These are phyloP conservation scores for Brachionus asplanchnoidis DNA, from an alignment of 1,140 invertebrate species.

Conservation along the genomic window DNA sequence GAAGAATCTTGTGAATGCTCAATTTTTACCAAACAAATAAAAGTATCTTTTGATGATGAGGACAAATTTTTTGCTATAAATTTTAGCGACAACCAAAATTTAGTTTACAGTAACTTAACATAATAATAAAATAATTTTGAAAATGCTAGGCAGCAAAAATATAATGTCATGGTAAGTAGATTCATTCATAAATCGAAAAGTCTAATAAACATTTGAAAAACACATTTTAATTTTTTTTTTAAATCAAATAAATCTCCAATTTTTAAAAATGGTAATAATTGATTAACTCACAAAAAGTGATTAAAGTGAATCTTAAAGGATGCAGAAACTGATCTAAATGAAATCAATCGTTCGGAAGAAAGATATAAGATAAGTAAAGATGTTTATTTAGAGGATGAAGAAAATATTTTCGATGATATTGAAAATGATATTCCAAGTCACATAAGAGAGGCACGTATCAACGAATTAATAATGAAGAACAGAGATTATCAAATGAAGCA, in stretches of 20 bases:
- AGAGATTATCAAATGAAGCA: slow-evolving; percentile 47
- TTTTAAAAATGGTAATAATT: neutral
- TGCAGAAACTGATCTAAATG: neutral
- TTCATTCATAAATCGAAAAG: neutral
- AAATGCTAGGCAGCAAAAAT: neutral
- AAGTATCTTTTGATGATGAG: too few relatives aligned
- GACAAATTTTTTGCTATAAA: neutral
- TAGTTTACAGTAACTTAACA: neutral
- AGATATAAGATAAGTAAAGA: neutral
- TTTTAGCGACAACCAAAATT: neutral
- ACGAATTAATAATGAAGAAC: slow-evolving; percentile 48
- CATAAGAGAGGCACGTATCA: slow-evolving; percentile 51
- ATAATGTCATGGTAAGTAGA: neutral
- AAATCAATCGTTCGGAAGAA: neutral
- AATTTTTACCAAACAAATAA: too few relatives aligned
- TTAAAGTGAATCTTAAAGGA: neutral
- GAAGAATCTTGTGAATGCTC: too few relatives aligned
- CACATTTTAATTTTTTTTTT: too few relatives aligned
- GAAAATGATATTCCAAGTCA: slow-evolving; percentile 51
- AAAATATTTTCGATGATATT: slow-evolving; percentile 48
- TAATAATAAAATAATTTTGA: neutral
- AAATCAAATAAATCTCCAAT: too few relatives aligned
- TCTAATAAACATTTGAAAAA: too few relatives aligned
- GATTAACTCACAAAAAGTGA: neutral
- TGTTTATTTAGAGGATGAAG: slow-evolving; percentile 43